phyloP scores from a whole-genome alignment of 2,113 vertebrate species.

The Colaptes auratus region DNA sequence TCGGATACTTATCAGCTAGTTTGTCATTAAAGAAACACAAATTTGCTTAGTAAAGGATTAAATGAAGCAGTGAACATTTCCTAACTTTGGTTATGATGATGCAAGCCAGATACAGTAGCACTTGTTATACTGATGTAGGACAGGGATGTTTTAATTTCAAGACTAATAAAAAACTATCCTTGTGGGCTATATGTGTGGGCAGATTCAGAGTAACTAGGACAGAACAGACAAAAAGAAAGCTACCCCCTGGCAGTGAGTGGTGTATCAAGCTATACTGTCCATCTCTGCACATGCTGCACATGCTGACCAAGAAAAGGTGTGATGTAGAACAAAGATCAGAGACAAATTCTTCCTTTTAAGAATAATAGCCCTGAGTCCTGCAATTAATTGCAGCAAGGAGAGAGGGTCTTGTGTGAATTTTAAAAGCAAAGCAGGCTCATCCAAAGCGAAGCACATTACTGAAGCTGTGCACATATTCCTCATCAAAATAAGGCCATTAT shows the following conservation, averaged over 20 bases:
- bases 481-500: constrained; percentile 51
- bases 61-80: neutral
- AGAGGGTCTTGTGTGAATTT: constrained; percentile 31
- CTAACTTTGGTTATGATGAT: neutral
- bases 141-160: neutral
- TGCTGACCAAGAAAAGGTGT: neutral
- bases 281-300: neutral
- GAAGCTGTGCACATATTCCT: neutral
- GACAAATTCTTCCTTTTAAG: constrained; percentile 5
- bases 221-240: neutral
- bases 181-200: neutral
- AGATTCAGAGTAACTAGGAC: neutral
- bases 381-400: constrained; percentile 10
- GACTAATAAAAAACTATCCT: neutral
- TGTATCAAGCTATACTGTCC: neutral
- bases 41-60: neutral
- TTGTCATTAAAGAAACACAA: neutral
- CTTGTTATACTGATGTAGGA: neutral
- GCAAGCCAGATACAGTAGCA: neutral
- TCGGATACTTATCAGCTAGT: neutral
- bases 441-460: neutral
- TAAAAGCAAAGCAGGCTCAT: neutral
- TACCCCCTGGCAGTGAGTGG: neutral
- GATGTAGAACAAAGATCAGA: constrained; percentile 45
- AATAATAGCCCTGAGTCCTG: constrained; percentile 24